Conservation (phyloP, 37 sponge, comb jelly and placozoan species). For the Dysidea cf. avara region DNA sequence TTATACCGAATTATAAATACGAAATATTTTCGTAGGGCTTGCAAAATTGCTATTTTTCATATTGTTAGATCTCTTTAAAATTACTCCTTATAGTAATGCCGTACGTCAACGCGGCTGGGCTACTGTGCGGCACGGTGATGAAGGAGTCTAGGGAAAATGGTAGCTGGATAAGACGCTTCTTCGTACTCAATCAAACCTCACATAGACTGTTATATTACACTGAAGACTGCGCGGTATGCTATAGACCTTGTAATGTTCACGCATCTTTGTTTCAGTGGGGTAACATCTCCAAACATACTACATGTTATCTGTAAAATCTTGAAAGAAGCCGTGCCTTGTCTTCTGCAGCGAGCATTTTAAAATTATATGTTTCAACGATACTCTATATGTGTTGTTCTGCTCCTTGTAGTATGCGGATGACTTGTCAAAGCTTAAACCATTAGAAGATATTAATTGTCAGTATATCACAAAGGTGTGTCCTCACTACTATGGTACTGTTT, state of each 20-base stretch:
- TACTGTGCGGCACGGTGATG: conserved; percentile 28
- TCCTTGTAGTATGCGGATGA: neutral
- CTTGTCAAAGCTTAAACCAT: conserved; percentile 6
- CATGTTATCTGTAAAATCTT: no score
- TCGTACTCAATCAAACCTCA: conserved; percentile 44
- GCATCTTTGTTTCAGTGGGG: no score
- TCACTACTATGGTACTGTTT: no score
- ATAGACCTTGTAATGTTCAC: no score
- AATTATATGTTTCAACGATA: no score
- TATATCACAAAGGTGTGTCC: conserved; percentile 73
- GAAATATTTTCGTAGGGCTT: no score
- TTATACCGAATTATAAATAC: no score
- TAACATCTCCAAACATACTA: no score
- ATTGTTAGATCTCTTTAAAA: no score
- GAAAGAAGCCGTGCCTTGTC: no score
- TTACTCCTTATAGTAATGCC: conserved; percentile 57
- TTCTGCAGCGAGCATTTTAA: no score
- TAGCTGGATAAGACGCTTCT: conserved; percentile 23
- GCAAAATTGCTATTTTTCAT: no score
- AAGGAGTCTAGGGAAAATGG: conserved; percentile 25
- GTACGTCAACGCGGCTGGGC: conserved; percentile 16
- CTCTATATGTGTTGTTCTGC: neutral
- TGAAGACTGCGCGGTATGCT: conserved; percentile 28
- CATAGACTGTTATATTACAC: conserved; percentile 46
- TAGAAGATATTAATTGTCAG: conserved; percentile 50